These are phyloP conservation scores for Mycogona germanica DNA, from an alignment of 2,888 invertebrate species.

Conservation along the genomic window DNA sequence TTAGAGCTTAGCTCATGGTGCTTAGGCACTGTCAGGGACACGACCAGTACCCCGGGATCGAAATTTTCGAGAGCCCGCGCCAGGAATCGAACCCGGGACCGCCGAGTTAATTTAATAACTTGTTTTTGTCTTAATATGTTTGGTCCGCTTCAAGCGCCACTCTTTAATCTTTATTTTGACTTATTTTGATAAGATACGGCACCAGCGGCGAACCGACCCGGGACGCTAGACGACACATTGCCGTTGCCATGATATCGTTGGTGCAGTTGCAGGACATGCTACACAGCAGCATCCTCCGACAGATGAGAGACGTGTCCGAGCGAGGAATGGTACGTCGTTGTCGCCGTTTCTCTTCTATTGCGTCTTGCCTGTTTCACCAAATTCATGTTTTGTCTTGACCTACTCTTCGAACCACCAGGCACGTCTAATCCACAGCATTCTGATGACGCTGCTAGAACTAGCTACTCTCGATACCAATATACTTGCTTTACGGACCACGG, in stretches of 20 bases:
- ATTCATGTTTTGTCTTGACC: neutral
- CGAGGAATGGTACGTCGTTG: constrained; percentile 5
- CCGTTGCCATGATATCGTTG: constrained; percentile 11
- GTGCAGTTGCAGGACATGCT: constrained; percentile 13
- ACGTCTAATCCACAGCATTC: constrained; percentile 12
- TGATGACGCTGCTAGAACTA: constrained; percentile 11
- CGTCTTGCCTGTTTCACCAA: neutral
- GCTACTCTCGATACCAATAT: constrained; percentile 13
- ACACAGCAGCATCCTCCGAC: constrained; percentile 7
- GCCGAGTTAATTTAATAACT: too few species aligned
- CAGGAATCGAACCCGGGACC: too few species aligned
- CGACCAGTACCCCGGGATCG: too few species aligned
- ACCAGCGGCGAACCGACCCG: constrained; percentile 3
- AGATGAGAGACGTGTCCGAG: constrained; percentile 12
- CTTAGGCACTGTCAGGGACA: too few species aligned
- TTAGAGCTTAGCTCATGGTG: too few species aligned
- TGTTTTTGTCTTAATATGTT: too few species aligned
- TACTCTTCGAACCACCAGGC: too few species aligned
- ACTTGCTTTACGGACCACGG: constrained; percentile 7
- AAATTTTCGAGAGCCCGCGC: too few species aligned
- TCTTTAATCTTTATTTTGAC: too few species aligned
- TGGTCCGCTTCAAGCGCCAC: too few species aligned
- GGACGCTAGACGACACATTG: constrained; percentile 12
- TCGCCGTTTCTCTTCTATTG: neutral
- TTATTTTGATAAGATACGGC: too few species aligned